Evolutionary conservation across 2,797 vertebrate species (phyloP).

Genomic region (Melopsittacus undulatus): DNA sequence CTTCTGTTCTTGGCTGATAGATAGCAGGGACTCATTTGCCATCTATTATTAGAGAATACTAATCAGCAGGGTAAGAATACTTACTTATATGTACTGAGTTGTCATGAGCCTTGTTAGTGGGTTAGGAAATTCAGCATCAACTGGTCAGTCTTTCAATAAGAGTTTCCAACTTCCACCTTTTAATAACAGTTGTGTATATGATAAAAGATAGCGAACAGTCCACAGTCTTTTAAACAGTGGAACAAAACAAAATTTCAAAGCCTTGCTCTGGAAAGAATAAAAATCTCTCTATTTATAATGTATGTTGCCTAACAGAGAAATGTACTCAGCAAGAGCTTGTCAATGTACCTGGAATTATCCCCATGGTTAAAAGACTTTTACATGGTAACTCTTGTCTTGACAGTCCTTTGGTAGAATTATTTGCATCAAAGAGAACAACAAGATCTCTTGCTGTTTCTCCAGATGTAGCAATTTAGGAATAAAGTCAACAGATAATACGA

Average conservation of each 20-base stretch:
- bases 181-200: neutral
- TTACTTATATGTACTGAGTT: neutral
- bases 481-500: constrained; percentile 37
- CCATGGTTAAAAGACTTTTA: neutral
- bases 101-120: neutral
- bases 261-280: neutral
- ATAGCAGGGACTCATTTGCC: neutral
- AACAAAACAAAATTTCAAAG: neutral
- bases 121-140: neutral
- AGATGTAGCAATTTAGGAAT: constrained; percentile 53
- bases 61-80: neutral
- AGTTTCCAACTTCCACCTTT: neutral
- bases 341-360: neutral
- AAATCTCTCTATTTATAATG: neutral
- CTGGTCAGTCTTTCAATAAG: neutral
- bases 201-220: neutral
- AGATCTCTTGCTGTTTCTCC: constrained; percentile 53
- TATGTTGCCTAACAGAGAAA: neutral
- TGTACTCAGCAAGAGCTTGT: neutral
- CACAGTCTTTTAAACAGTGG: neutral
- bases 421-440: constrained; percentile 15
- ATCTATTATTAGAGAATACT: neutral
- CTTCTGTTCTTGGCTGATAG: neutral
- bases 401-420: constrained; percentile 23
- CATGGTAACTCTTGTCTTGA: neutral